Conservation (phyloP, 2,113 vertebrate species). For the Scomber colias region DNA sequence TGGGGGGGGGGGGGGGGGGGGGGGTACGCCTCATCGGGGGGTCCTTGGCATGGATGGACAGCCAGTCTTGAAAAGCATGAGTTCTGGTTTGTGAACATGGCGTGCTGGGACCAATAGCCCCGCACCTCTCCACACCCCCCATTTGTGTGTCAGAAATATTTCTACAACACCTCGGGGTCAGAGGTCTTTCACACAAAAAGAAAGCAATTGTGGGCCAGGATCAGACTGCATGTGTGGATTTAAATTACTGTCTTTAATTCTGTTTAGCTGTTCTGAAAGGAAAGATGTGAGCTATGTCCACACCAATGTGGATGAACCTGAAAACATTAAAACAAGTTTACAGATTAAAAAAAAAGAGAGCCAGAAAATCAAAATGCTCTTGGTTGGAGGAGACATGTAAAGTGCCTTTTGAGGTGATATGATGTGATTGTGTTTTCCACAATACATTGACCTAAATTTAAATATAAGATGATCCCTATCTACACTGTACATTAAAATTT, state of each 20-base stretch:
- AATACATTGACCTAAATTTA: not conserved
- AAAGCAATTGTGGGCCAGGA: not conserved
- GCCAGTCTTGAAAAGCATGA: conserved; percentile 36
- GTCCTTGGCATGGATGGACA: conserved; percentile 35
- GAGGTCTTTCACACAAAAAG: conserved; percentile 26
- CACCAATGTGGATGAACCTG: not conserved
- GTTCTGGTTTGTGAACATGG: conserved; percentile 51
- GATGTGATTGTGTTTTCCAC: not conserved
- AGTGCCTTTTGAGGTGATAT: not conserved
- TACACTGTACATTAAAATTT: not conserved
- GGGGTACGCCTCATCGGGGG: conserved; percentile 18
- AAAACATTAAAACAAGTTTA: too few relatives aligned
- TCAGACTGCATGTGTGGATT: not conserved
- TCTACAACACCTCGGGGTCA: conserved; percentile 36
- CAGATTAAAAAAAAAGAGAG: too few relatives aligned
- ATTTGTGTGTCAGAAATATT: conserved; percentile 44
- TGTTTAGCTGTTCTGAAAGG: not conserved
- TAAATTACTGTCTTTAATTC: not conserved
- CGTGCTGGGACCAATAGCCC: conserved; percentile 27
- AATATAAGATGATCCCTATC: not conserved
- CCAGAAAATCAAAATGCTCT: not conserved
- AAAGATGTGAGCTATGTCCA: not conserved
- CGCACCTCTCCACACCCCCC: conserved; percentile 13
- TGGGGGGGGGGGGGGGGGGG: too few relatives aligned
- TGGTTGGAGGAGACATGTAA: not conserved